Conservation (phyloP, 2,888 invertebrate genomes). For the Odontothrips loti region DNA sequence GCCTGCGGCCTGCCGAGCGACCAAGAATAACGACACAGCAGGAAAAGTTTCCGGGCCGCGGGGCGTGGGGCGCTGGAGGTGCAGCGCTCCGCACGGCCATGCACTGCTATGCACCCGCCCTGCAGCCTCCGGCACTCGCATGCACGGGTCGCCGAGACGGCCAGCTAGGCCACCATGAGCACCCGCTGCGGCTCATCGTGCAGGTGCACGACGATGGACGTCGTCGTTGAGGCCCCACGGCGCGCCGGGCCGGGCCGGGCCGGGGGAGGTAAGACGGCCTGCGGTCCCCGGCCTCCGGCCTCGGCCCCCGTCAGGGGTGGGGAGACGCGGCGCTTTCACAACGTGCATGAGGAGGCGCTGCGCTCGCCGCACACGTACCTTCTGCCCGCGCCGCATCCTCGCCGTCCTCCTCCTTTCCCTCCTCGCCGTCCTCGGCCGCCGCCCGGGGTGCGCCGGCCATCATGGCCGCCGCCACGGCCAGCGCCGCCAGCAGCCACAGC, state of each 20-base stretch:
- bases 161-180: too few relatives aligned
- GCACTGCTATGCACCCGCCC: too few relatives aligned
- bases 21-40: too few relatives aligned
- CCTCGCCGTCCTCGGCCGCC: background rate
- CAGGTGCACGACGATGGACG: too few relatives aligned
- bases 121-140: too few relatives aligned
- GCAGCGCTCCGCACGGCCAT: too few relatives aligned
- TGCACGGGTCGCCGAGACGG: too few relatives aligned
- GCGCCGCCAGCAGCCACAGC: background rate
- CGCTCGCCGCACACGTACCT: background rate
- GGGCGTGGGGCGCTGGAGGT: too few relatives aligned
- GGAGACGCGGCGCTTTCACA: constrained; percentile 7
- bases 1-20: too few relatives aligned
- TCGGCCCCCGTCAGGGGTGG: too few relatives aligned
- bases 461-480: background rate
- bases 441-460: background rate
- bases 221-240: background rate
- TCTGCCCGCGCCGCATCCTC: background rate
- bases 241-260: background rate
- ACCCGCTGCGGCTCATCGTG: too few relatives aligned
- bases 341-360: background rate
- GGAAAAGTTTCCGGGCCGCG: too few relatives aligned
- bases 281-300: background rate
- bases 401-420: background rate
- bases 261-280: background rate